Conservation (phyloP, 37 sponge, comb jelly and placozoan genomes). For the Beroe forskalii region DNA sequence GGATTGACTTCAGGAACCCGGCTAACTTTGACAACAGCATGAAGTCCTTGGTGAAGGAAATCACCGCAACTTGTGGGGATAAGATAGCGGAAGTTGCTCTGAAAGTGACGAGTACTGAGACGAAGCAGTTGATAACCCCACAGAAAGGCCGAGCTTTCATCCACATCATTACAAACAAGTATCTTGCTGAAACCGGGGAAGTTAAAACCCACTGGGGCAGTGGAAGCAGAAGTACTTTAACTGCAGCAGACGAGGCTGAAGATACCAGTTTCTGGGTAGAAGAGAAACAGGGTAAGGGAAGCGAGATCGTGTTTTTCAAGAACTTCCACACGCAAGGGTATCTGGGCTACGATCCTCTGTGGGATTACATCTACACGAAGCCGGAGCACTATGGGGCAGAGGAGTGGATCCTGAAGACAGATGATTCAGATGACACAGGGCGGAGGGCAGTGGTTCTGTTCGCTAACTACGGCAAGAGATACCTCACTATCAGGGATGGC, state of each 20-base stretch:
- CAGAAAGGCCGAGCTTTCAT: conserved; percentile 40
- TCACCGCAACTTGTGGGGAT: conserved; percentile 17
- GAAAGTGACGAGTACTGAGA: conserved; percentile 24
- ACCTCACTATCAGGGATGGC: conserved; percentile 23
- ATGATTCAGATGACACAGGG: conserved; percentile 19
- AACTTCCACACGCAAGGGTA: conserved; percentile 12
- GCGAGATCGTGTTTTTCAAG: conserved; percentile 35
- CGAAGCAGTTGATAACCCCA: conserved; percentile 4
- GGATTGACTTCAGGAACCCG: conserved; percentile 57
- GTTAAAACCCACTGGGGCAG: conserved; percentile 43
- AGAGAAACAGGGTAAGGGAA: conserved; percentile 6
- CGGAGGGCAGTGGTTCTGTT: conserved; percentile 5
- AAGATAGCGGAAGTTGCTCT: conserved; percentile 1
- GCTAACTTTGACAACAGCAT: conserved; percentile 24
- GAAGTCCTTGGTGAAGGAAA: conserved; percentile 37
- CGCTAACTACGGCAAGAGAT: conserved; percentile 39
- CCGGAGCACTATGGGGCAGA: conserved; percentile 41
- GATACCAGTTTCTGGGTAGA: conserved; percentile 42
- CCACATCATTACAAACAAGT: conserved; percentile 49
- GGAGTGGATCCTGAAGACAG: conserved; percentile 39
- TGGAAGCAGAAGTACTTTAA: conserved; percentile 21
- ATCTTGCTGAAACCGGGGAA: conserved; percentile 23
- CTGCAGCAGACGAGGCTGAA: neutral
- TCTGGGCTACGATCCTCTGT: conserved; percentile 33
- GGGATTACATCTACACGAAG: conserved; percentile 39